Evolutionary conservation across 2,888 invertebrate species (phyloP).

Genomic region (Drosophila putrida): DNA sequence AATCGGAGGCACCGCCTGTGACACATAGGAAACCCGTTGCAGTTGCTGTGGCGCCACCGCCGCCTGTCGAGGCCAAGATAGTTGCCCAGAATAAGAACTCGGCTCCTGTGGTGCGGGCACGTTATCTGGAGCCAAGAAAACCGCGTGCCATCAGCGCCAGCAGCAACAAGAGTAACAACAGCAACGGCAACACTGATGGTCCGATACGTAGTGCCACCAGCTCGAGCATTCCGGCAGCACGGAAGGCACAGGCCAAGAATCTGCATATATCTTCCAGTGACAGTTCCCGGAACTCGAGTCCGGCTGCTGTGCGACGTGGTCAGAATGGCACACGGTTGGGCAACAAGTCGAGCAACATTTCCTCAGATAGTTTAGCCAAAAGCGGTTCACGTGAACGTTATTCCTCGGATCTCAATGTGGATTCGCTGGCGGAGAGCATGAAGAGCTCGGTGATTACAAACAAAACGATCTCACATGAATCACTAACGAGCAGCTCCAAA

Average conservation of each 20-base stretch:
- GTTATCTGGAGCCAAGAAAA: constrained; percentile 88
- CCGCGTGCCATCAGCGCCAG: constrained; percentile 50
- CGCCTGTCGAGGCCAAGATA: constrained; percentile 6
- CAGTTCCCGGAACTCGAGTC: constrained; percentile 84
- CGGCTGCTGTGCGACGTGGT: constrained; percentile 80
- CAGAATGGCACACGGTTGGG: constrained; percentile 66
- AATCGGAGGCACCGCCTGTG: constrained; percentile 83
- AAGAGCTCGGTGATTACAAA: constrained; percentile 85
- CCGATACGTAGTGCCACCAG: constrained; percentile 84
- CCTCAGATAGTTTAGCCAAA: constrained; percentile 83
- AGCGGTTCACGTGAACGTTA: constrained; percentile 71
- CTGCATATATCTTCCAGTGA: constrained; percentile 85
- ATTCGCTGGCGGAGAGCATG: constrained; percentile 85
- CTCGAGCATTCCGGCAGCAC: constrained; percentile 81
- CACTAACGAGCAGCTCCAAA: constrained; percentile 73
- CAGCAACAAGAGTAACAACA: constrained; percentile 13
- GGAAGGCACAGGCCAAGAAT: constrained; percentile 71
- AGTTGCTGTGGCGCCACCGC: constrained; percentile 12
- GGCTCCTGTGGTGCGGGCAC: constrained; percentile 85
- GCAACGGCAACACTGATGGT: constrained; percentile 41
- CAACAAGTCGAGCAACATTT: constrained; percentile 84
- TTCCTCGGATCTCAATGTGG: constrained; percentile 80
- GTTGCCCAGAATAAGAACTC: not conserved
- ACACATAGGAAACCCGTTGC: constrained; percentile 45
- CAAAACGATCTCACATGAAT: constrained; percentile 85